Percentiles rank a stretch among this genome's conserved stretches.
These are phyloP conservation scores for Muscicapa comitata DNA, from an alignment of 2,797 vertebrate genomes.

Conservation along the genomic window DNA sequence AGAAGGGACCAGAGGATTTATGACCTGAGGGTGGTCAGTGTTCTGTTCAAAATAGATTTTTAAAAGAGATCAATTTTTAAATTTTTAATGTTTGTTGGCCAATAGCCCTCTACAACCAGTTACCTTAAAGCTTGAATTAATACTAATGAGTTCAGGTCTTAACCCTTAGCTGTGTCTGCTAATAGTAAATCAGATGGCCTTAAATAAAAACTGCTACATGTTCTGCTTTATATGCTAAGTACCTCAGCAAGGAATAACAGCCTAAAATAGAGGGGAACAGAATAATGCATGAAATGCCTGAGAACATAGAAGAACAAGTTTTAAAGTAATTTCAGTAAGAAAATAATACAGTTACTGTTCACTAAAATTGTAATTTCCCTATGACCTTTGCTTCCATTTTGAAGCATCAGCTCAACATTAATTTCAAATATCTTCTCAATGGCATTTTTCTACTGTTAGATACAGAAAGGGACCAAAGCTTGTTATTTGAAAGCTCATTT, in stretches of 20 bases:
- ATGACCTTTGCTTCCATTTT: background rate
- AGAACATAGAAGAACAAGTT: background rate
- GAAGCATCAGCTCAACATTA: background rate
- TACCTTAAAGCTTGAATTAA: background rate
- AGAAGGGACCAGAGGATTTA: background rate
- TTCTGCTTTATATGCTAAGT: background rate
- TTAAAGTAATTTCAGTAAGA: background rate
- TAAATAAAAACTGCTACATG: conserved; percentile 2
- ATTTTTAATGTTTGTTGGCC: background rate
- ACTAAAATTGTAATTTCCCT: background rate
- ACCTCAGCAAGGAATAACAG: conserved; percentile 1
- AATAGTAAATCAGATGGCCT: background rate
- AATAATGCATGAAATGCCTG: background rate
- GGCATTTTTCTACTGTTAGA: background rate
- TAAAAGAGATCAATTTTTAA: background rate
- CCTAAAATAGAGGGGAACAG: background rate
- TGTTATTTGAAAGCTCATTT: background rate
- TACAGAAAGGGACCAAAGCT: background rate
- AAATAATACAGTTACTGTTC: background rate
- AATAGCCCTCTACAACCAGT: background rate
- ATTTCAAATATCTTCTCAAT: background rate
- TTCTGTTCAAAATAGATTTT: background rate
- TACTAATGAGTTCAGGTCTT: background rate
- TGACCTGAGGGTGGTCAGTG: background rate
- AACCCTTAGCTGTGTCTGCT: background rate